Evolutionary conservation across 2,888 invertebrate genomes (phyloP), one percentile per base, ranked within the genome.

Genomic region (Tinea semifulvella): DNA sequence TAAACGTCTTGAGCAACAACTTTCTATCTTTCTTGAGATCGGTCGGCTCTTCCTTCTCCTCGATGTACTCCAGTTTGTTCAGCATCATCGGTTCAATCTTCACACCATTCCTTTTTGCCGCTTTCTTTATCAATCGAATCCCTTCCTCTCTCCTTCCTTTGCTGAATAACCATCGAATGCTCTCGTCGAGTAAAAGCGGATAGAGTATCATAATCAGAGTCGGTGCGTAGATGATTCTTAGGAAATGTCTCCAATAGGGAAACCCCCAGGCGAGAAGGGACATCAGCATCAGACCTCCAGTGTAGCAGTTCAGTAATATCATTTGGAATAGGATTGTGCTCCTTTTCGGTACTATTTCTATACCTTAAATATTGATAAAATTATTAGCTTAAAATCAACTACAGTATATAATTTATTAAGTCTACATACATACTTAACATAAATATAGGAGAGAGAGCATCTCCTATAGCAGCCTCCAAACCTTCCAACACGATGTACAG

Each of bases 111-210:
- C 67, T 58, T 42, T 61, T 63, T 1, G 80, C 73, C 8, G 76
- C 72, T 51, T 75, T 79, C 35, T 70, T 61, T 42, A 79, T 73
- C 0, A 79, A 55, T 14, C 53, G 52, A 0, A 68, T 58, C 0
- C 70, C 79, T 49, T 57, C 57, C 2, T 68, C 63, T 43, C 58
- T 62, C 47, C 68, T 63, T 0, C 80, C 79, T 51, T 77, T 79
- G 53, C 75, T 77, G 56, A 71, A 72, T 1, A 80, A 56, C 79
- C 80, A 80, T 4, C 79, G 63, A 44, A 77, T 68, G 56, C 79
- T 80, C 52, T 80, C 79, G 43, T 79, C 79, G 3, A 80, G 56
- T 52, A 68, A 72, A 51, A 76, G 63, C 8, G 71, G 65, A 56
- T 77, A 79, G 1, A 64, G 58, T 10, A 74, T 57, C 14, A 79